These are phyloP conservation scores for Eilema caniola DNA, from an alignment of 2,888 invertebrate species.

Conservation along the genomic window DNA sequence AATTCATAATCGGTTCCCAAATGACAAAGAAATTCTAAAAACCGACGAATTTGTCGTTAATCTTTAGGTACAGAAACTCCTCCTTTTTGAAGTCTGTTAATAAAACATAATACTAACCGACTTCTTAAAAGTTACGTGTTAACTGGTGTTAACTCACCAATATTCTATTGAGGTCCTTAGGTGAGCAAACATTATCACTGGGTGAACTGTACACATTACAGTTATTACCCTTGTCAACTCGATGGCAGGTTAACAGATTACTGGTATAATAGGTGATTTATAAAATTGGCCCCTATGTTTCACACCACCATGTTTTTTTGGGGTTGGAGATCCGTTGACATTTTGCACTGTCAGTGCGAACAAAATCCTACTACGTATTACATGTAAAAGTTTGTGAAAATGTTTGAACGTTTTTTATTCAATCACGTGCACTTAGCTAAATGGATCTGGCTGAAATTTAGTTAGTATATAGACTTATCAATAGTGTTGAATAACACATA, in stretches of 20 bases:
- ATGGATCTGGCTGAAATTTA: no score
- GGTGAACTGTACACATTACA: slow-evolving; percentile 51
- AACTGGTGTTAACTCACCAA: neutral
- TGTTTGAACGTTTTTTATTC: slow-evolving; percentile 7
- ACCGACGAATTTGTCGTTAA: no score
- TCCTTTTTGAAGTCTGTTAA: no score
- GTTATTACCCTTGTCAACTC: slow-evolving; percentile 45
- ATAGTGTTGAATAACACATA: no score
- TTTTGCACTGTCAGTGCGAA: neutral
- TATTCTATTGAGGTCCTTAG: slow-evolving; percentile 7
- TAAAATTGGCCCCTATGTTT: slow-evolving; percentile 4
- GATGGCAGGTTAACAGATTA: slow-evolving; percentile 43
- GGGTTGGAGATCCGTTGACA: neutral
- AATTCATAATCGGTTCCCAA: no score
- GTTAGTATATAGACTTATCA: no score
- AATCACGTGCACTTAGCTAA: no score
- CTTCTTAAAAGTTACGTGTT: neutral
- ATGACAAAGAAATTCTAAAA: no score
- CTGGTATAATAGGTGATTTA: slow-evolving; percentile 32
- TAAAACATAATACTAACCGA: neutral
- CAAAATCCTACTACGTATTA: neutral
- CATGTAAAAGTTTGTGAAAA: neutral
- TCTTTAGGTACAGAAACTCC: no score
- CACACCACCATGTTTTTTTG: neutral
- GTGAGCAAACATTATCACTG: slow-evolving; percentile 30